Conservation (phyloP, 2,113 vertebrate species). For the Platysteira castanea region DNA sequence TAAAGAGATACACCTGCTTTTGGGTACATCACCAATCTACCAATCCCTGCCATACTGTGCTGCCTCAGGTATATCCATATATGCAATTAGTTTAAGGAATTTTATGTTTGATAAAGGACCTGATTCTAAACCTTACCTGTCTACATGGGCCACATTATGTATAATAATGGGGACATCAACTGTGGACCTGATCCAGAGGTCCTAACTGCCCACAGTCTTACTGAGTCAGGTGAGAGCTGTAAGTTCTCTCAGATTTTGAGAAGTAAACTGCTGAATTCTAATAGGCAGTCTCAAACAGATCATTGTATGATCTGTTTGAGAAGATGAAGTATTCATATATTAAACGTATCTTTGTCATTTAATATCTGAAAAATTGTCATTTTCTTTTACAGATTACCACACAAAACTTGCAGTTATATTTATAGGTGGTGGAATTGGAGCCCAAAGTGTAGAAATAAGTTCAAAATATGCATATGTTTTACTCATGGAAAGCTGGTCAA, state of each 20-base stretch:
- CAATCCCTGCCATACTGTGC: background rate
- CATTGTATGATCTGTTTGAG: no score
- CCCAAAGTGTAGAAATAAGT: background rate
- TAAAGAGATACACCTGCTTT: background rate
- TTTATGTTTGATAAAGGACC: background rate
- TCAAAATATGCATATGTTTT: background rate
- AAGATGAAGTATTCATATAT: background rate
- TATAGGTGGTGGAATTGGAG: background rate
- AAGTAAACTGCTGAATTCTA: background rate
- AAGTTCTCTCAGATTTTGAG: background rate
- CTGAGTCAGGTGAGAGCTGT: background rate
- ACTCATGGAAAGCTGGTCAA: background rate
- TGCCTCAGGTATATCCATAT: background rate
- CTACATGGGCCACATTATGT: background rate
- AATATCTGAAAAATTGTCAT: background rate
- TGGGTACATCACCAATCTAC: background rate
- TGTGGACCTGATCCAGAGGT: background rate
- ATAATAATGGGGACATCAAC: background rate
- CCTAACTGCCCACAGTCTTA: background rate
- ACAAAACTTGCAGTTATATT: background rate
- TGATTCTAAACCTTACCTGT: background rate
- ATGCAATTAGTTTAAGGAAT: background rate
- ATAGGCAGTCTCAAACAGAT: background rate
- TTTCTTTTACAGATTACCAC: background rate
- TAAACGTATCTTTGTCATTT: background rate